Evolutionary conservation across 2,797 vertebrate genomes (phyloP), one percentile per base, ranked within the genome.

Genomic region (Chloroceryle inda): DNA sequence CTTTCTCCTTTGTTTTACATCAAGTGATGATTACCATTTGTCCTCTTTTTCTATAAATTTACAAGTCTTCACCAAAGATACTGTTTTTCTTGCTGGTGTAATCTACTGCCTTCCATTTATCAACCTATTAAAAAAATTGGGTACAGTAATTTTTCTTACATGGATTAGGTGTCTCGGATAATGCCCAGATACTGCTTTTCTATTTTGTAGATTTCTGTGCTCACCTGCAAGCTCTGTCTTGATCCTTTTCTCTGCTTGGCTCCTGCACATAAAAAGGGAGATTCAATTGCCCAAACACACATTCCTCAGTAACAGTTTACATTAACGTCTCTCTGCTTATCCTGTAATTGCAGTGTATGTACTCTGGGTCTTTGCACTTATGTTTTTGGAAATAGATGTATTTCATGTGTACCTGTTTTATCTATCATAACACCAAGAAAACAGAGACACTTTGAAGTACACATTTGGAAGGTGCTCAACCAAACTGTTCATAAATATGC

Each of bases 291-390:
- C 90, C 81, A 79, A 94, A 71, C 23, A 2, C 72, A 88, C 92
- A 92, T 92, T 97, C 74, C 85, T 97, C 88, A 87, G 49, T 72
- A 95, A 96, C 93, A 92, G 96, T 94, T 96, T 97, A 97, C 69
- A 89, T 95, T 96, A 97, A 80, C 0, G 0, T 92, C 89, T 89
- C 79, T 80, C 94, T 95, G 56, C 85, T 96, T 94, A 96, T 85
- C 83, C 94, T 83, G 55, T 94, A 85, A 92, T 94, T 93, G 95
- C 71, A 23, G 16, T 23, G 37, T 38, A 42, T 20, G 49, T 80
- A 26, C 40, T 84, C 82, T 49, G 58, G 63, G 47, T 86, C 59
- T 71, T 63, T 49, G 73, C 78, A 58, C 86, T 84, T 53, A 1
- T 33, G 73, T 82, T 94, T 94, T 79, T 89, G 56, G 59, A 83